Evolutionary conservation across 2,113 vertebrate genomes (phyloP), one percentile per base, ranked within the genome.

Genomic region (Antigone vipio): DNA sequence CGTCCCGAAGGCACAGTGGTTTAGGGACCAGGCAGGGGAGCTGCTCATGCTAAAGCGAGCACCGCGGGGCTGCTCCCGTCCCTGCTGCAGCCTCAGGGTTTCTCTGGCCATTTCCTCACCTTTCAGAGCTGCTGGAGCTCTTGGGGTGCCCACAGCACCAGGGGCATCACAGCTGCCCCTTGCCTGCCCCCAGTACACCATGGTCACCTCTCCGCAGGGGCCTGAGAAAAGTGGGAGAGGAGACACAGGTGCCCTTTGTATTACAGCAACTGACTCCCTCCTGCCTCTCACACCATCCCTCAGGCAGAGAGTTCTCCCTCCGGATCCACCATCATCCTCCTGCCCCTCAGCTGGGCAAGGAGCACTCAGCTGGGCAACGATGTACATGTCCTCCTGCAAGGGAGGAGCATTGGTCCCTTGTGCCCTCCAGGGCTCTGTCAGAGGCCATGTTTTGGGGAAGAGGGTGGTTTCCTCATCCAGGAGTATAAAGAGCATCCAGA

Each of bases 321-420:
- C 47, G 64, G 10, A 63, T 16, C 32, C 59, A 71, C 32, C 3
- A 9, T 11, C 40, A 15, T 79, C 18, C 42, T 75, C 27, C 29
- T 18, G 18, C 22, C 35, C 18, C 50, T 82, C 69, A 62, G 15
- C 35, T 59, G 44, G 15, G 30, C 64, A 71, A 55, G 24, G 18
- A 35, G 27, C 6, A 22, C 44, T 19, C 71, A 89, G 6, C 23
- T 60, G 26, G 64, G 47, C 50, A 32, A 52, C 14, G 8, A 23
- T 49, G 42, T 5, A 21, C 2, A 0, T 22, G 62, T 47, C 12
- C 7, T 69, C 56, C 34, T 68, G 35, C 49, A 72, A 53, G 19
- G 12, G 26, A 27, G 47, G 52, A 58, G 15, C 4, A 0, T 1
- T 27, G 30, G 9, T 3, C 30, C 15, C n/a, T 47, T 1, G 0